A percentile compares a stretch with the other conserved stretches of the same genome.
phyloP scores from a whole-genome alignment of 2,888 invertebrate genomes.

The Lordiphosa fenestrarum region DNA sequence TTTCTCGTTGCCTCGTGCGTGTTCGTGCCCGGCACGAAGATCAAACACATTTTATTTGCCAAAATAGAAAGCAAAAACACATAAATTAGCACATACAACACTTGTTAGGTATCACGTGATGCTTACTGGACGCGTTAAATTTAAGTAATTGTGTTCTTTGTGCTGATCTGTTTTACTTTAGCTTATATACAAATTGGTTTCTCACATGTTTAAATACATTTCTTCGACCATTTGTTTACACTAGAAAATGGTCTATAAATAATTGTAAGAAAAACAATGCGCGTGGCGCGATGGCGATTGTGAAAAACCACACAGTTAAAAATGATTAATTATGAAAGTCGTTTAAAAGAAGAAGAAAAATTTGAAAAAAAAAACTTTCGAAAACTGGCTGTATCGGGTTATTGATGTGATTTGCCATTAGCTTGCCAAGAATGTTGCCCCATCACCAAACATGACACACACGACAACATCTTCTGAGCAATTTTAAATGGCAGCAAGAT shows the following conservation, averaged over 20 bases:
- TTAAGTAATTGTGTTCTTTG: conserved; percentile 3
- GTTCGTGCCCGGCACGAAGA: too few species aligned
- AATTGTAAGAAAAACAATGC: conserved; percentile 16
- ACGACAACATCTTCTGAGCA: not conserved
- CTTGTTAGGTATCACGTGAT: too few species aligned
- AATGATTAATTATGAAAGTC: conserved; percentile 34
- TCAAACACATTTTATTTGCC: too few species aligned
- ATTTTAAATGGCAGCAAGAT: too few species aligned
- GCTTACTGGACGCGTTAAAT: too few species aligned
- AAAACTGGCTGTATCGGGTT: conserved; percentile 15
- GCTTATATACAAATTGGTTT: conserved; percentile 51
- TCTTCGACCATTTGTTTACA: conserved; percentile 49
- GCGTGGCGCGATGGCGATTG: conserved; percentile 28
- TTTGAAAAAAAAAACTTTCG: conserved; percentile 4
- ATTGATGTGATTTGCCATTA: conserved; percentile 7
- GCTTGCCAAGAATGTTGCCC: conserved; percentile 36
- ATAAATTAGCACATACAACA: too few species aligned
- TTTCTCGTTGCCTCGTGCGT: too few species aligned
- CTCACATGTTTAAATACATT: conserved; percentile 50
- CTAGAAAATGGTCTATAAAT: conserved; percentile 17
- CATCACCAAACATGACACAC: conserved; percentile 15
- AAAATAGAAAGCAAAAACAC: too few species aligned
- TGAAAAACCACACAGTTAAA: conserved; percentile 18
- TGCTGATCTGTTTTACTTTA: conserved; percentile 26
- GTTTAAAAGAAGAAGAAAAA: conserved; percentile 6